These are phyloP conservation scores for Margaritifera margaritifera DNA, from an alignment of 2,888 invertebrate genomes.

Conservation along the genomic window DNA sequence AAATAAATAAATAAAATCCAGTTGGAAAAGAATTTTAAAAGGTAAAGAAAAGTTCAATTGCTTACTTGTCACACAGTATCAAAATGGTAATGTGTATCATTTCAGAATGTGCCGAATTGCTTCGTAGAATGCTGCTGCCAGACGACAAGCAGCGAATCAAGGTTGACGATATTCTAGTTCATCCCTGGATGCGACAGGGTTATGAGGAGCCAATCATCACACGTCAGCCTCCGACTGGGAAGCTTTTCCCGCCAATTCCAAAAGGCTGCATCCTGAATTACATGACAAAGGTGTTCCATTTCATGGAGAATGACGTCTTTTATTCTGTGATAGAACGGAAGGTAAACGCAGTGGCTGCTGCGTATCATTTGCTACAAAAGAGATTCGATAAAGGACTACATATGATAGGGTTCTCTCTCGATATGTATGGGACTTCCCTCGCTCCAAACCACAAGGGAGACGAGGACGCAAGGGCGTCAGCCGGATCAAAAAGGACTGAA, in stretches of 20 bases:
- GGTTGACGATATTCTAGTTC: conserved; percentile 51
- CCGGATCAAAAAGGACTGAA: too few species aligned
- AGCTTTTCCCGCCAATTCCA: conserved; percentile 37
- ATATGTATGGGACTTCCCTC: not conserved
- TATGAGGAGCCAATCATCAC: conserved; percentile 36
- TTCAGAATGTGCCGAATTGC: conserved; percentile 54
- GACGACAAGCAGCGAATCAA: conserved; percentile 50
- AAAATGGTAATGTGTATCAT: not conserved
- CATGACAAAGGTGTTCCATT: conserved; percentile 51
- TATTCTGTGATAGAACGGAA: conserved; percentile 54
- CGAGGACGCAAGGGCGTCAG: too few species aligned
- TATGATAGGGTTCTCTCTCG: conserved; percentile 25
- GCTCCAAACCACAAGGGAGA: too few species aligned
- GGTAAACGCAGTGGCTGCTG: conserved; percentile 53
- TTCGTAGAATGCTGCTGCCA: conserved; percentile 51
- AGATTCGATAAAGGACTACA: conserved; percentile 43
- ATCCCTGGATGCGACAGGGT: conserved; percentile 53
- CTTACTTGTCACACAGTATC: too few species aligned
- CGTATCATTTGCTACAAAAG: conserved; percentile 44
- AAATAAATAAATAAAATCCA: too few species aligned
- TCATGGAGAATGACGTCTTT: conserved; percentile 54
- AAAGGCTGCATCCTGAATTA: conserved; percentile 50
- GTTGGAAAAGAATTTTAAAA: too few species aligned
- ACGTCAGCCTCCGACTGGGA: conserved; percentile 40
- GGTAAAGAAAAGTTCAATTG: too few species aligned